Base-by-base conservation (phyloP, 1,140 invertebrate species). In the Aleiodes sp. region DNA sequence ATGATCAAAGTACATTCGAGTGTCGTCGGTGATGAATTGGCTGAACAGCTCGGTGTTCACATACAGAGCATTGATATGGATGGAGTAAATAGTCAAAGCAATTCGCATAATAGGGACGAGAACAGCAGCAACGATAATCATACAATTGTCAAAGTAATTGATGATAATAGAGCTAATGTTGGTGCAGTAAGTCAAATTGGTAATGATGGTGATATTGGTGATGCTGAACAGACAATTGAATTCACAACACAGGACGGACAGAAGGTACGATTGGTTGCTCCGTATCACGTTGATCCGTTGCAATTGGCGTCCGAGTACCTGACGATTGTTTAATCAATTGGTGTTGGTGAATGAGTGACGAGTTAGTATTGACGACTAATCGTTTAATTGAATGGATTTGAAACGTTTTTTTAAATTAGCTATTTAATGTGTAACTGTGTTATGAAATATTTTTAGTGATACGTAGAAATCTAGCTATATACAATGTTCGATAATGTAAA, bases 161-260 rank as follows among this genome's bases (percentile, higher is more conserved):
- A 78, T 59, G 75, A 75, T 1, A 80, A 78, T 3, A 71, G 76
- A 46, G 79, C 84, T 41, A 78, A 81, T 8, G 77, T 80, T 39
- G 80, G 6, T 8, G 19, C 46, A 24, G 46, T 82, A 6, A 82
- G 82, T 76, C 75, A 81, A 63, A 73, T 82, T 72, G 78, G 73
- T 63, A 68, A 67, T 10, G 80, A 80, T 14, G 73, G 78, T 1
- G 72, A 70, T 63, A 69, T 78, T 1, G 70, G 75, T 4, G 81
- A 83, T 66, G 75, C 75, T 19, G 73, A 82, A 39, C 86, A 87
- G 67, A 74, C 85, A 7, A 84, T 87, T 29, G 85, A 87, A 78
- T 85, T 87, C 59, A 84, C 82, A 19, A 87, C 85, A 29, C 80
- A 83, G 39, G 86, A 87, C 72, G 87, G 86, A 7, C 86, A 88